Base-by-base conservation (phyloP, 2,113 vertebrate species). In the Corythaixoides concolor region DNA sequence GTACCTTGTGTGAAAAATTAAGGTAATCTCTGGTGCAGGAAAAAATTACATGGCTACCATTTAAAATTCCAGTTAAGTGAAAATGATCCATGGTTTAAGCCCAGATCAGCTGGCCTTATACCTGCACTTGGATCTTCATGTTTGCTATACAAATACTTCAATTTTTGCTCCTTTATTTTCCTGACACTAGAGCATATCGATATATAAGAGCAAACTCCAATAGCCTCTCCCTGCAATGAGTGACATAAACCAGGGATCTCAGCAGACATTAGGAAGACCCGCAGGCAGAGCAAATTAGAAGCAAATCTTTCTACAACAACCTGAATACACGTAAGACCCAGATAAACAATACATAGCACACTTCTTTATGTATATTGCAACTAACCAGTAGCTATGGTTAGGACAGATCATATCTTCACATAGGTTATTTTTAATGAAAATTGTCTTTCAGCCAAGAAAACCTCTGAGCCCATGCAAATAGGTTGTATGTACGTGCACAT, bases 231-330 rank as follows among this genome's bases (percentile, higher is more conserved):
- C 39, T 45, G 56, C 72, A 88, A 8, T 55, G 91, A 90, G 55
- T 84, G 90, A 96, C 92, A 90, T 4, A 15, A 95, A 94, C 20
- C 96, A 97, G 90, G 39, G 60, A 92, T 81, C 73, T 60, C 66
- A 9, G 80, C 80, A 89, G 89, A 90, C 68, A 30, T 58, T 78
- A 85, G 60, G 33, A 80, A 93, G 92, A 89, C 52, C 73, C 49
- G 87, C 52, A 78, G 83, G 73, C 88, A 85, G 58, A 90, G 69
- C 12, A 58, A 94, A 85, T 15, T 89, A 83, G 69, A 93, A 90
- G 49, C 60, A 94, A 89, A 92, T 73, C 84, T 85, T 95, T 93
- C 90, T 87, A 53, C 66, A 93, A 60, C 85, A 60, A 60, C 69
- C 88, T 81, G 87, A 93, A 90, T 89, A 78, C 66, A 73, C 37